Conservation (phyloP, 1,140 invertebrate species). For the Homarus americanus region DNA sequence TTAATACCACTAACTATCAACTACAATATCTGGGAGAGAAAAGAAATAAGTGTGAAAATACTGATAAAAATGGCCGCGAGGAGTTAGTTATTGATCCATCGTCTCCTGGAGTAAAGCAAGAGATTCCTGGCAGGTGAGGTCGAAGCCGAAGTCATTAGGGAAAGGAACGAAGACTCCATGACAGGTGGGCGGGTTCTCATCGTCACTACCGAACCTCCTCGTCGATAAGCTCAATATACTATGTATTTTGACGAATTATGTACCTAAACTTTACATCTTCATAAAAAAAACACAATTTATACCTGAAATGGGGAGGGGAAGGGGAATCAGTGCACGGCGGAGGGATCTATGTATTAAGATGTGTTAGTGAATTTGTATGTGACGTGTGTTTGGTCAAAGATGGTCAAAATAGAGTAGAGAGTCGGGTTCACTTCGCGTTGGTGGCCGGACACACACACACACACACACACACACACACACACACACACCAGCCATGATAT, state of each 20-base stretch:
- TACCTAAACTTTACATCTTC: slow-evolving; percentile 29
- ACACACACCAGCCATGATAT: too few relatives aligned
- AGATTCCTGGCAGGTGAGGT: not conserved
- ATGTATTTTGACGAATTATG: slow-evolving; percentile 63
- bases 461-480: too few relatives aligned
- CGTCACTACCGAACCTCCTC: slow-evolving; percentile 28
- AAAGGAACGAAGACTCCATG: slow-evolving; percentile 18
- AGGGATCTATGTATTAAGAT: too few relatives aligned
- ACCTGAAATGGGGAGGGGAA: too few relatives aligned
- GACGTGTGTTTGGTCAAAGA: too few relatives aligned
- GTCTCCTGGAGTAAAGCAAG: not conserved
- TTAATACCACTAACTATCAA: not conserved
- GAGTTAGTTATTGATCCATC: not conserved
- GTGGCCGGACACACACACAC: too few relatives aligned
- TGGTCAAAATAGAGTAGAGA: too few relatives aligned
- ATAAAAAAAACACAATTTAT: too few relatives aligned
- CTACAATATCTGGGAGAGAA: not conserved
- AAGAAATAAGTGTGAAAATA: not conserved
- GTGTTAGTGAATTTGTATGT: too few relatives aligned
- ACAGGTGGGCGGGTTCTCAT: slow-evolving; percentile 70
- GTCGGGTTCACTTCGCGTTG: too few relatives aligned
- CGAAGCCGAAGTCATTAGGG: slow-evolving; percentile 25
- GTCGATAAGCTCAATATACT: slow-evolving; percentile 66
- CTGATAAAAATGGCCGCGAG: not conserved
- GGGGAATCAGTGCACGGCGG: too few relatives aligned